Base-by-base conservation (phyloP, 2,888 invertebrate species). In the Cryptocephalus moraei region DNA sequence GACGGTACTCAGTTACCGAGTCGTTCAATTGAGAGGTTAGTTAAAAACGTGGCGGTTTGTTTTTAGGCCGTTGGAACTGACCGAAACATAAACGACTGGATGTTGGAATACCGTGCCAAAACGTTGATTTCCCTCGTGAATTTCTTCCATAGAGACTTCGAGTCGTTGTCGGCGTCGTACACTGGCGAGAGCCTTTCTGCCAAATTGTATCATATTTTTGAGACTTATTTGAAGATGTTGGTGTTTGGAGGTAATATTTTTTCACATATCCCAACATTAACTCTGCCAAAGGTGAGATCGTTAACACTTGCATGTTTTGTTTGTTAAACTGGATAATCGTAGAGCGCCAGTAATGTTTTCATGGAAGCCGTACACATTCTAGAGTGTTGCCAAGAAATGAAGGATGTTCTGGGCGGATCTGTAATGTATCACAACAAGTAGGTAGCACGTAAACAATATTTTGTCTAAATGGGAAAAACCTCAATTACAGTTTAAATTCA, bases 351-450 rank as follows among this genome's bases (percentile, higher is more conserved):
- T 59, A 86, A 85, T 55, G 81, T 92, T 51, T 92, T 87, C 68
- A 77, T 91, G 68, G 89, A 91, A 73, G 85, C 91, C 1, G 83
- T 89, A 71, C 87, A 91, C 67, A 80, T 91, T 48, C 71, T 94
- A 51, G 89, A 92, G 61, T 81, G 84, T 56, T 91, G 90, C 63
- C 86, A 90, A 65, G 81, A 82, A 64, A 82, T 80, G 45, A 79
- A 78, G 56, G 85, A 87, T 33, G 85, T 92, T 33, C 72, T 91
- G 39, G 92, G 91, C 8, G 94, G 94, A 45, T 79, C 84, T 44
- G 76, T 94, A 47, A 77, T 93, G 49, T 91, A 89, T 64, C 90
- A 91, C 66, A 92, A 91, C 68, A 91, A 89, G 91, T 91, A 71
- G 73, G 75, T 58, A n/a, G n/a, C n/a, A n/a, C 44, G 2, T 6